A percentile compares a stretch with the other conserved stretches of the same genome.
Evolutionary conservation across 2,113 vertebrate genomes (phyloP).

Genomic region (Mirza zaza): DNA sequence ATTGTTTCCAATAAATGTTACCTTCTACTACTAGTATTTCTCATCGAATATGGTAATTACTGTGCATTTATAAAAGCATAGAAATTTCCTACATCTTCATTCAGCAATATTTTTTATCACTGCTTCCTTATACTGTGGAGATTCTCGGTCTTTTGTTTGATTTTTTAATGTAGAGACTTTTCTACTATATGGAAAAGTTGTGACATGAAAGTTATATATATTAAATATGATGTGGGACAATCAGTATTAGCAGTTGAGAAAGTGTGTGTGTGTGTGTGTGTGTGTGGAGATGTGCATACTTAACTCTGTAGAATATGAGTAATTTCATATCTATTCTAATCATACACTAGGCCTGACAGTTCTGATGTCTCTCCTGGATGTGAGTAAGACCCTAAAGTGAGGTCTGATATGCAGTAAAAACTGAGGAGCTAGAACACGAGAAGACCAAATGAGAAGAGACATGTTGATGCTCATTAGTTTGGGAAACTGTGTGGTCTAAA

Average conservation of each 20-base stretch:
- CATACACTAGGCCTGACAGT: background rate
- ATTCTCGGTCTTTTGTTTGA: background rate
- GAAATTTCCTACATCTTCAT: background rate
- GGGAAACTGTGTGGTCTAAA: background rate
- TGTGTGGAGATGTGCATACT: background rate
- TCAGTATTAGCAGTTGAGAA: background rate
- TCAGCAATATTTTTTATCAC: background rate
- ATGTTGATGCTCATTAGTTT: background rate
- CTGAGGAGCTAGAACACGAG: background rate
- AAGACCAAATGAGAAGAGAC: background rate
- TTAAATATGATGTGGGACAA: background rate
- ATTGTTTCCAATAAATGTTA: background rate
- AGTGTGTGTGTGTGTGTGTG: background rate
- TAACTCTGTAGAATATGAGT: background rate
- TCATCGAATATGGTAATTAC: background rate
- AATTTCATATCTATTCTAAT: background rate
- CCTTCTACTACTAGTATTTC: background rate
- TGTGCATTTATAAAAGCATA: background rate
- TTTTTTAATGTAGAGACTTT: background rate
- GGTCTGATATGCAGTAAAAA: background rate
- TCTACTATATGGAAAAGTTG: background rate
- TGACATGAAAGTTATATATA: background rate
- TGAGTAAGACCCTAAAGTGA: background rate
- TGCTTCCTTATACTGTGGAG: rapidly evolving
- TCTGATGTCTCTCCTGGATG: background rate